Evolutionary conservation across 2,888 invertebrate genomes (phyloP).

Genomic region (Tuberolachnus salignus): DNA sequence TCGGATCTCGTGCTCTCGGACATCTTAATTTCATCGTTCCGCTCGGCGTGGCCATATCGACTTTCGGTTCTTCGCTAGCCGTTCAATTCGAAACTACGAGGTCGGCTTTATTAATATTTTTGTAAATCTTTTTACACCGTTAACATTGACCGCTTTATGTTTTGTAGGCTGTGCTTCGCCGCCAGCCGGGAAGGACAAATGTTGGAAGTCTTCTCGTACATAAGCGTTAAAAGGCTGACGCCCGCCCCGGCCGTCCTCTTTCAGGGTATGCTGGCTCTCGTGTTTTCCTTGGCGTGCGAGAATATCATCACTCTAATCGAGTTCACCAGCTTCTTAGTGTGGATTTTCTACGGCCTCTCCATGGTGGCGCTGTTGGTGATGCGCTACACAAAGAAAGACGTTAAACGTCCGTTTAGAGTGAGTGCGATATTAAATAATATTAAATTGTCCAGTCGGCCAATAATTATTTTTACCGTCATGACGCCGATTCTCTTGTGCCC

Average conservation of each 20-base stretch:
- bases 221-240: constrained; percentile 75
- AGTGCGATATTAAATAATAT: constrained; percentile 57
- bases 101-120: constrained; percentile 61
- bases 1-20: constrained; percentile 73
- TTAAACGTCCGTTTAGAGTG: constrained; percentile 74
- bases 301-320: constrained; percentile 79
- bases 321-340: constrained; percentile 84
- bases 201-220: constrained; percentile 77
- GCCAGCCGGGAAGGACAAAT: constrained; percentile 83
- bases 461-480: too few species aligned
- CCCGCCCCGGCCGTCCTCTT: constrained; percentile 83
- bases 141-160: constrained; percentile 57
- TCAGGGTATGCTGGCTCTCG: constrained; percentile 73
- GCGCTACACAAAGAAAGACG: constrained; percentile 72
- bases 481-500: constrained; percentile 62
- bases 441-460: too few species aligned
- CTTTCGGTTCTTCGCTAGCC: constrained; percentile 80
- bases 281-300: constrained; percentile 74
- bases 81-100: constrained; percentile 78
- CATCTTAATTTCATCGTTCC: constrained; percentile 73
- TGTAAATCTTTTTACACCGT: too few species aligned
- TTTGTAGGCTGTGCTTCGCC: constrained; percentile 76
- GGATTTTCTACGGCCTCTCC: constrained; percentile 85
- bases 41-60: constrained; percentile 76
- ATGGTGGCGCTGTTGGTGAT: constrained; percentile 79